A percentile compares a stretch with the other conserved stretches of the same genome.
Evolutionary conservation across 1,140 invertebrate genomes (phyloP).

Genomic region (Drosophila ficusphila): DNA sequence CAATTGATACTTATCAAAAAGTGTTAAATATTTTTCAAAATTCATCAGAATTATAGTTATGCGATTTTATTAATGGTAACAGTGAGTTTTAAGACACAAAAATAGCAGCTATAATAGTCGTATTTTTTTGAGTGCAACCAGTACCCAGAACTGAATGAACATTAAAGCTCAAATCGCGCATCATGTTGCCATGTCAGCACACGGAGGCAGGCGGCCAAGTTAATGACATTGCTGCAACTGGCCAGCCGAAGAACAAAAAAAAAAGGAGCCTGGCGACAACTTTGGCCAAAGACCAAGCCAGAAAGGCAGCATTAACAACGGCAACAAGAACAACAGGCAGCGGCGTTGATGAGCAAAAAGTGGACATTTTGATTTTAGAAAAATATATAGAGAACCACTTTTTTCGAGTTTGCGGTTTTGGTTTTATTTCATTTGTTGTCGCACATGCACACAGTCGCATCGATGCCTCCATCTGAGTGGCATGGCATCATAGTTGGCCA

Average conservation of each 20-base stretch:
- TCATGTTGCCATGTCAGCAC: slow-evolving; percentile 79
- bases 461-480: slow-evolving; percentile 45
- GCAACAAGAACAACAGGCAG: slow-evolving; percentile 32
- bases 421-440: slow-evolving; percentile 34
- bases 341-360: slow-evolving; percentile 80
- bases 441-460: slow-evolving; percentile 9
- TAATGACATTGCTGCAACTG: slow-evolving; percentile 73
- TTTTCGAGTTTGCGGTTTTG: slow-evolving; percentile 52
- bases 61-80: too few species aligned
- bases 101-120: neutral
- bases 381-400: slow-evolving; percentile 83
- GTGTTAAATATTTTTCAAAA: too few species aligned
- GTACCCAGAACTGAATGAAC: slow-evolving; percentile 61
- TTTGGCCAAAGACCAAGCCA: slow-evolving; percentile 62
- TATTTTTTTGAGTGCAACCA: slow-evolving; percentile 13
- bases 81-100: too few species aligned
- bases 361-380: slow-evolving; percentile 82
- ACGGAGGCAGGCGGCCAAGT: slow-evolving; percentile 64
- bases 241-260: slow-evolving; percentile 47
- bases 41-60: too few species aligned
- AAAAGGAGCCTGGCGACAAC: slow-evolving; percentile 73
- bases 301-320: slow-evolving; percentile 24
- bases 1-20: too few species aligned
- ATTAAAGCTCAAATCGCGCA: slow-evolving; percentile 80
- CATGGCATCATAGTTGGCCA: slow-evolving; percentile 58